A percentile compares a stretch with the other conserved stretches of the same genome.
These are phyloP conservation scores for Tapirus terrestris DNA, from an alignment of 2,113 vertebrate species.

Conservation along the genomic window DNA sequence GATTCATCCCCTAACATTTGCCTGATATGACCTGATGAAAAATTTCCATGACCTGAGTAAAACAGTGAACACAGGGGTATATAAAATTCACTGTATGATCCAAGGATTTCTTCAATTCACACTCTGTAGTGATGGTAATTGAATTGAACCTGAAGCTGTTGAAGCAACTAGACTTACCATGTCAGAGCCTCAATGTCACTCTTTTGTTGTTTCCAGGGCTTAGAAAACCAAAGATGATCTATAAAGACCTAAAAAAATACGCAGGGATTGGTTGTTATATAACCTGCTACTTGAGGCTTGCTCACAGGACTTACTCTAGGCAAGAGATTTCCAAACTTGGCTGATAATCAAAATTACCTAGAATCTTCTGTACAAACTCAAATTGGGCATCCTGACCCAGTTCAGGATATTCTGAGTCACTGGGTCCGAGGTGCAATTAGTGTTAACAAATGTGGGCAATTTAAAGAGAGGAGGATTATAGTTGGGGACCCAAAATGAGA, in stretches of 20 bases:
- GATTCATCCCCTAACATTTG: not conserved
- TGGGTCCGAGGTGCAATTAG: not conserved
- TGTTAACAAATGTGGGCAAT: not conserved
- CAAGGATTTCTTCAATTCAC: not conserved
- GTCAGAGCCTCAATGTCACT: not conserved
- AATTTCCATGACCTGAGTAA: not conserved
- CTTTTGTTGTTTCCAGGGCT: not conserved
- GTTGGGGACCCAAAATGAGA: not conserved
- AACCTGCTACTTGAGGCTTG: not conserved
- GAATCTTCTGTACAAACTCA: not conserved
- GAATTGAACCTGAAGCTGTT: not conserved
- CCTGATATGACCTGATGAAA: not conserved
- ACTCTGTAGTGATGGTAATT: not conserved
- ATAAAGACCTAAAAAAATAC: not conserved
- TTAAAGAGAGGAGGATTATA: not conserved
- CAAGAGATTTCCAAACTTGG: not conserved
- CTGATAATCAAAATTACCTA: not conserved
- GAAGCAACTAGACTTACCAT: not conserved
- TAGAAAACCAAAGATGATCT: not conserved
- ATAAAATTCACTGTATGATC: not conserved
- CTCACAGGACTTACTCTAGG: not conserved
- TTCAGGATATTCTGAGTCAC: not conserved
- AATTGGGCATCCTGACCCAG: not conserved
- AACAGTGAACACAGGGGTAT: not conserved
- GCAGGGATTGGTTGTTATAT: not conserved